These are phyloP conservation scores for Rhinella marina DNA, from an alignment of 2,797 vertebrate species.

Conservation along the genomic window DNA sequence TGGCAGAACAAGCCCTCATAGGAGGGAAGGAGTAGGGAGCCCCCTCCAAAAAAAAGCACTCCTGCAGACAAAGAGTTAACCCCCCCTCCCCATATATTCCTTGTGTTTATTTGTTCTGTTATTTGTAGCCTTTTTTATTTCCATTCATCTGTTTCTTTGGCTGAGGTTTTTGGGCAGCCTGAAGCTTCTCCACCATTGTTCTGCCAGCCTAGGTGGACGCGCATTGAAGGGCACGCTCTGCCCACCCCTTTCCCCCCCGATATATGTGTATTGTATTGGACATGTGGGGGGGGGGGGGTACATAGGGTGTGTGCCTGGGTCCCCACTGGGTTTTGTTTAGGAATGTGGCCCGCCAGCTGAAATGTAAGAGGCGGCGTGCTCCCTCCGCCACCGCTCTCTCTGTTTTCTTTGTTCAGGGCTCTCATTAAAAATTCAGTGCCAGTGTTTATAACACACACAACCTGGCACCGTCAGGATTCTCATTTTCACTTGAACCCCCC, in stretches of 20 bases:
- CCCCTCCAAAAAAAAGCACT: not conserved
- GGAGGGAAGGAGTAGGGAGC: not conserved
- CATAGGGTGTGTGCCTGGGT: not conserved
- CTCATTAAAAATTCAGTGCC: slow-evolving; percentile 78
- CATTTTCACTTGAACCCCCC: slow-evolving; percentile 47
- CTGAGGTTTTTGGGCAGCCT: not conserved
- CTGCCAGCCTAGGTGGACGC: slow-evolving; percentile 5
- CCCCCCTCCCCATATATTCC: not conserved
- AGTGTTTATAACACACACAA: slow-evolving; percentile 66
- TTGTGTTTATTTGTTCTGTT: not conserved
- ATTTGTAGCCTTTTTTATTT: not conserved
- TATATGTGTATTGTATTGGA: not conserved
- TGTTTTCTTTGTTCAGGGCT: slow-evolving; percentile 78
- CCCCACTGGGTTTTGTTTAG: slow-evolving; percentile 35
- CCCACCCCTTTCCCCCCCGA: not conserved
- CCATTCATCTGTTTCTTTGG: not conserved
- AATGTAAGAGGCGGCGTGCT: slow-evolving; percentile 33
- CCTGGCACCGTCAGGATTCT: slow-evolving; percentile 49
- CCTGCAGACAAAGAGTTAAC: not conserved
- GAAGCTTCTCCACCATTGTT: not conserved
- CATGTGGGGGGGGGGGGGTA: not conserved
- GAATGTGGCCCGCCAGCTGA: slow-evolving; percentile 53
- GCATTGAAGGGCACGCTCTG: not conserved
- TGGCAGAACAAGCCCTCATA: not conserved
- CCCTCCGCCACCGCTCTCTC: slow-evolving; percentile 37